phyloP scores from a whole-genome alignment of 2,888 invertebrate genomes.

The Noctua janthina region DNA sequence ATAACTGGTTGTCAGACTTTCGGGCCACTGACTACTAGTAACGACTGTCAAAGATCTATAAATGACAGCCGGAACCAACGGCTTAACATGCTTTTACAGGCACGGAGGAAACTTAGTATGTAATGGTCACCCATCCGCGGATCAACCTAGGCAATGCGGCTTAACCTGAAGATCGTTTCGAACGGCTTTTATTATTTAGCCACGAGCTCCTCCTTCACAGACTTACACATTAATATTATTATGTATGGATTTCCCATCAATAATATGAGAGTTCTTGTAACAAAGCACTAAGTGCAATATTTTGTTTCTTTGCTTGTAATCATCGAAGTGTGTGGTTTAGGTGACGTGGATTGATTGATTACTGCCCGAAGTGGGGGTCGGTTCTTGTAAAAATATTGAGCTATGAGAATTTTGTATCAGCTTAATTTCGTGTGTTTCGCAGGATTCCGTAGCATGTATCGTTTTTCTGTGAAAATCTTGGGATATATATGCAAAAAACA shows the following conservation, averaged over 20 bases:
- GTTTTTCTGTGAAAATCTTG: neutral
- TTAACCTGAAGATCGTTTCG: too few relatives aligned
- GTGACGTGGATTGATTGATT: conserved; percentile 44
- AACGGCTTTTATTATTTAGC: too few relatives aligned
- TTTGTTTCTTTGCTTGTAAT: conserved; percentile 24
- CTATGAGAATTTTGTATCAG: neutral
- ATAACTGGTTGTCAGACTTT: too few relatives aligned
- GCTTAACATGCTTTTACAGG: too few relatives aligned
- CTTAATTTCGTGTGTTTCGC: neutral
- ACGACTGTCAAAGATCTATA: too few relatives aligned
- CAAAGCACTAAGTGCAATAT: conserved; percentile 22
- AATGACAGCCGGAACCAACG: too few relatives aligned
- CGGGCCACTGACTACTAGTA: too few relatives aligned
- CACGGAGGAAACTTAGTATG: too few relatives aligned
- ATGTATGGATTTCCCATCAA: neutral
- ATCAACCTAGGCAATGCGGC: too few relatives aligned
- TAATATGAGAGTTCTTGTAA: conserved; percentile 10
- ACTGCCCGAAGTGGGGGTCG: neutral
- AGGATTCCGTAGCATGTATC: neutral
- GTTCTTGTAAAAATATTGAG: conserved; percentile 21
- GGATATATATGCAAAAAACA: neutral
- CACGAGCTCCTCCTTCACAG: too few relatives aligned
- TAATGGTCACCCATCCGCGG: too few relatives aligned
- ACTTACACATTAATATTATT: neutral
- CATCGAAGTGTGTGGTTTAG: conserved; percentile 37